Conservation (phyloP, 2,113 vertebrate species). For the Puffinus mauretanicus region DNA sequence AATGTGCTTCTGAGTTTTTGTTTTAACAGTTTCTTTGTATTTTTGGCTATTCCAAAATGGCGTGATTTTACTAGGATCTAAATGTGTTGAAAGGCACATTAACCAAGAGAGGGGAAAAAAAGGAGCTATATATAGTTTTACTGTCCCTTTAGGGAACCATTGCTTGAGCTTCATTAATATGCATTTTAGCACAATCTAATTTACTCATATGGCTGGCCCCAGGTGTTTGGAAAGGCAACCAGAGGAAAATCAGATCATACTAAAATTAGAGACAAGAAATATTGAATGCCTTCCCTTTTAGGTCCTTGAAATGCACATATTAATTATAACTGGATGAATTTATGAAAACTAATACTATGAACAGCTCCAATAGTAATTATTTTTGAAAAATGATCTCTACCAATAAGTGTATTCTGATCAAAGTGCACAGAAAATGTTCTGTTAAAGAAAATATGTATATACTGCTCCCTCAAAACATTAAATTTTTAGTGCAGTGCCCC, state of each 20-base stretch:
- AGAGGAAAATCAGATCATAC: slow-evolving; percentile 73
- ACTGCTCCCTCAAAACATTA: not conserved
- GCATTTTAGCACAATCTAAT: slow-evolving; percentile 74
- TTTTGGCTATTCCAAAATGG: not conserved
- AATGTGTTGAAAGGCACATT: slow-evolving; percentile 55
- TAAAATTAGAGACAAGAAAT: slow-evolving; percentile 69
- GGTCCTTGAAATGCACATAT: slow-evolving; percentile 69
- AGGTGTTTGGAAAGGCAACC: slow-evolving; percentile 73
- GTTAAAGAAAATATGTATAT: not conserved
- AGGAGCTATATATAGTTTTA: slow-evolving; percentile 60
- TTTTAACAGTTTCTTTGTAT: not conserved
- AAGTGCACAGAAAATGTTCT: slow-evolving; percentile 2
- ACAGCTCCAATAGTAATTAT: slow-evolving; percentile 38
- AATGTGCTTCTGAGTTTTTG: not conserved
- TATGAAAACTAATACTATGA: slow-evolving; percentile 46
- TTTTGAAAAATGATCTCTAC: slow-evolving; percentile 39
- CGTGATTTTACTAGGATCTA: not conserved
- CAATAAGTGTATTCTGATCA: slow-evolving; percentile 6
- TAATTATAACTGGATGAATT: slow-evolving; percentile 69
- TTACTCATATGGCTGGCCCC: slow-evolving; percentile 72
- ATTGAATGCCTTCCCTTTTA: slow-evolving; percentile 63
- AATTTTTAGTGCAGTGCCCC: not conserved
- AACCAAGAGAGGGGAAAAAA: slow-evolving; percentile 1
- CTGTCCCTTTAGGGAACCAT: slow-evolving; percentile 63
- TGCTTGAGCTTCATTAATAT: slow-evolving; percentile 75